Conservation (phyloP, 2,888 invertebrate species). For the Drosophila atripex region DNA sequence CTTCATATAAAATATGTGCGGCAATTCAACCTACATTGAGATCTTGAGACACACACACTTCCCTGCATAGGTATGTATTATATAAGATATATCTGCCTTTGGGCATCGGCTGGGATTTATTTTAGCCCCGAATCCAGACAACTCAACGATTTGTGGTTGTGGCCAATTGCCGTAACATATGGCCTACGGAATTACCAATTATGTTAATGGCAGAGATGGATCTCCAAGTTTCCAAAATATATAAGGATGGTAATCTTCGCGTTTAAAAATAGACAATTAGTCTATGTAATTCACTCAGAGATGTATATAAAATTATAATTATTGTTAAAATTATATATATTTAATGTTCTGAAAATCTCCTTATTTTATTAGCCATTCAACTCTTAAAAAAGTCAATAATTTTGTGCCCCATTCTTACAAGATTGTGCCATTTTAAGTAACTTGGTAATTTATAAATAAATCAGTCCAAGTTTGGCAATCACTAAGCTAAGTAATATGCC, state of each 20-base stretch:
- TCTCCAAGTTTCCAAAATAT: background rate
- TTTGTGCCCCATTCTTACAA: too few relatives aligned
- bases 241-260: too few relatives aligned
- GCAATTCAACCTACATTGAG: slow-evolving; percentile 49
- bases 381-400: too few relatives aligned
- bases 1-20: slow-evolving; percentile 64
- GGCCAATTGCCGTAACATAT: slow-evolving; percentile 17
- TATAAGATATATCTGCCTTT: slow-evolving; percentile 2
- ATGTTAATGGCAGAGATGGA: slow-evolving; percentile 7
- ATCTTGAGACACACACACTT: background rate
- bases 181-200: slow-evolving; percentile 12
- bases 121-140: slow-evolving; percentile 23
- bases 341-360: too few relatives aligned
- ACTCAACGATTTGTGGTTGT: slow-evolving; percentile 38
- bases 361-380: too few relatives aligned
- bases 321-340: too few relatives aligned
- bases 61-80: background rate
- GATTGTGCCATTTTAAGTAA: background rate
- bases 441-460: slow-evolving; percentile 1
- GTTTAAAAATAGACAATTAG: too few relatives aligned
- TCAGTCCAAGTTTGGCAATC: slow-evolving; percentile 1
- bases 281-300: too few relatives aligned
- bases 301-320: too few relatives aligned
- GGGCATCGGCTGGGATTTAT: slow-evolving; percentile 38
- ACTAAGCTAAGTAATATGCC: background rate